phyloP scores from a whole-genome alignment of 2,888 invertebrate species.

The Xylota sylvarum region DNA sequence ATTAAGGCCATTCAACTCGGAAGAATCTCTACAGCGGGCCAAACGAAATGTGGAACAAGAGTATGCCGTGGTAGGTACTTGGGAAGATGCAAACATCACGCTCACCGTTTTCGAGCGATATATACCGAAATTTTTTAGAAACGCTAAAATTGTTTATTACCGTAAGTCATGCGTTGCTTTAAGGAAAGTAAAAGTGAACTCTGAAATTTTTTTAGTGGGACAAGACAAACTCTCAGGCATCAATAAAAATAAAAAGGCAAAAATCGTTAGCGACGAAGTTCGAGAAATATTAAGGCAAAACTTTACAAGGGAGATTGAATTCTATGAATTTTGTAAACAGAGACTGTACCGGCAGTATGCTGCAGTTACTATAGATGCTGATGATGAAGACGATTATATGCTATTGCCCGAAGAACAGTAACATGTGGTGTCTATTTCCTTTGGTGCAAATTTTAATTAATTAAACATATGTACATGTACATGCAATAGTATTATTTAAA shows the following conservation, averaged over 20 bases:
- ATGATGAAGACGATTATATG: conserved; percentile 81
- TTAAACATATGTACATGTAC: not conserved
- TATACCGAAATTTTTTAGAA: conserved; percentile 92
- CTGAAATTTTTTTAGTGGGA: conserved; percentile 80
- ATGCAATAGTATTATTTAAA: not conserved
- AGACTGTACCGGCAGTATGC: conserved; percentile 92
- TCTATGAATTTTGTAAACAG: conserved; percentile 95
- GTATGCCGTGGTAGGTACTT: conserved; percentile 94
- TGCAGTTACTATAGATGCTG: conserved; percentile 86
- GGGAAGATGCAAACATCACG: conserved; percentile 94
- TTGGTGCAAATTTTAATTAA: not conserved
- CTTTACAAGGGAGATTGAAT: conserved; percentile 95
- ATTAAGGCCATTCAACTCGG: conserved; percentile 92
- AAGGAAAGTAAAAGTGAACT: not conserved
- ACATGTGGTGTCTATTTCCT: not conserved
- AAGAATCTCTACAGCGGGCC: conserved; percentile 92
- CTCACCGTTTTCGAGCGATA: conserved; percentile 93
- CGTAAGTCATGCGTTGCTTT: conserved; percentile 86
- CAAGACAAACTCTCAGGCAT: conserved; percentile 85
- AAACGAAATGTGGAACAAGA: conserved; percentile 94
- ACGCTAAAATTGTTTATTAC: conserved; percentile 91
- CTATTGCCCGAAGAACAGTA: conserved; percentile 79
- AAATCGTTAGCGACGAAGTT: conserved; percentile 88
- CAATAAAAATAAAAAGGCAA: conserved; percentile 89
- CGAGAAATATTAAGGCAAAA: conserved; percentile 93